These are phyloP conservation scores for Huso huso DNA, from an alignment of 2,797 vertebrate species.

Conservation along the genomic window DNA sequence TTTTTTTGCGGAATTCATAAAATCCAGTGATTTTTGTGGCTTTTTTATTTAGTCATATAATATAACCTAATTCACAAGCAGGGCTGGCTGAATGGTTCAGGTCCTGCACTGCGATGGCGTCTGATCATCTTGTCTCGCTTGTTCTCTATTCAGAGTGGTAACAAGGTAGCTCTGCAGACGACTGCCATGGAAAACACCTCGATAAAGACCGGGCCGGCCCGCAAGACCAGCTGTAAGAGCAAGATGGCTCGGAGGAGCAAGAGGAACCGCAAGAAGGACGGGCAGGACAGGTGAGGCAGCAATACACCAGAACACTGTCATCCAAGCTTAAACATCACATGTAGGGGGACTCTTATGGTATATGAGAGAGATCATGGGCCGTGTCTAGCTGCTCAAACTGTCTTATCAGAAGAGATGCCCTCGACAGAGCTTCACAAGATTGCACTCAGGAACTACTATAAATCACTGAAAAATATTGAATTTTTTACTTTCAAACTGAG, in stretches of 20 bases:
- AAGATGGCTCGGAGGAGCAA: conserved; percentile 89
- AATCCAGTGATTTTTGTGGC: too few relatives aligned
- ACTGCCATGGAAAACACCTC: conserved; percentile 89
- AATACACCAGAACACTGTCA: conserved; percentile 8
- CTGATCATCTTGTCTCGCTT: neutral
- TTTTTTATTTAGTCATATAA: too few relatives aligned
- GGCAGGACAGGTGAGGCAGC: conserved; percentile 74
- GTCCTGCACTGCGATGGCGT: neutral
- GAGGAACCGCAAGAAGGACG: conserved; percentile 77
- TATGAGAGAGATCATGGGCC: neutral
- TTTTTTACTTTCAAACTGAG: too few relatives aligned
- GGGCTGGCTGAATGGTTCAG: neutral
- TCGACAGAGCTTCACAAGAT: too few relatives aligned
- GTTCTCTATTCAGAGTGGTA: conserved; percentile 65
- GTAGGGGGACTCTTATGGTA: conserved; percentile 18
- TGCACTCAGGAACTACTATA: too few relatives aligned
- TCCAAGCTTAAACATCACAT: neutral
- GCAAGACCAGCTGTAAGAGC: conserved; percentile 82
- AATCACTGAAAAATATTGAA: too few relatives aligned
- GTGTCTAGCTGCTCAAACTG: conserved; percentile 1
- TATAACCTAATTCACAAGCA: too few relatives aligned
- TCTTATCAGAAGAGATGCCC: neutral
- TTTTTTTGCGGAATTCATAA: too few relatives aligned
- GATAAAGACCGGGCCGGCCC: conserved; percentile 85
- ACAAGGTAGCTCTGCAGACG: conserved; percentile 80